phyloP scores from a whole-genome alignment of 2,888 invertebrate genomes.

The Dorcus parallelipipedus region DNA sequence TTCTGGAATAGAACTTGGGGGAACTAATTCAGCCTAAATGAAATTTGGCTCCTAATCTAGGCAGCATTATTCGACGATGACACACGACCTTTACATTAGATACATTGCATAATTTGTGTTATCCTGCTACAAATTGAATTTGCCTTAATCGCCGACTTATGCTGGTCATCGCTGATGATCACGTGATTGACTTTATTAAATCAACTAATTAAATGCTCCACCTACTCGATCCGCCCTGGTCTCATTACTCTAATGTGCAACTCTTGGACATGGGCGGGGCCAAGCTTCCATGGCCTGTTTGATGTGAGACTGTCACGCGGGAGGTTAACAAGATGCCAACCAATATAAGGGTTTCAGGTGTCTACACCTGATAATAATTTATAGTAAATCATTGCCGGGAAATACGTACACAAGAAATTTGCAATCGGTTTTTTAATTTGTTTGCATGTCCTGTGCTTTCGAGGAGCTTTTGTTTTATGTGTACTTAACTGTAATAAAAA shows the following conservation, averaged over 20 bases:
- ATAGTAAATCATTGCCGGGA: too few species aligned
- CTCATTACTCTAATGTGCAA: slow-evolving; percentile 45
- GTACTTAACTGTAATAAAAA: too few species aligned
- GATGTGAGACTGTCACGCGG: slow-evolving; percentile 43
- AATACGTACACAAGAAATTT: too few species aligned
- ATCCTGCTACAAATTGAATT: slow-evolving; percentile 20
- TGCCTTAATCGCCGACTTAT: slow-evolving; percentile 5
- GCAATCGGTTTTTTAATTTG: too few species aligned
- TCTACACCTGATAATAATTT: too few species aligned
- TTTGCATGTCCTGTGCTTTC: too few species aligned
- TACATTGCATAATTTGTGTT: not conserved
- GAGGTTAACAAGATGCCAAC: slow-evolving; percentile 16
- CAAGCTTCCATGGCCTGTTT: slow-evolving; percentile 32
- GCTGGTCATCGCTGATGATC: slow-evolving; percentile 22
- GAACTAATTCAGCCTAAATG: too few species aligned
- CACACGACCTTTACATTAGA: not conserved
- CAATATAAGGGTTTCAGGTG: not conserved
- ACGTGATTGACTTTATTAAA: slow-evolving; percentile 38
- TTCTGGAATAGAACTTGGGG: too few species aligned
- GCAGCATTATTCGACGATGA: not conserved
- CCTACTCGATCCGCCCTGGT: slow-evolving; percentile 41
- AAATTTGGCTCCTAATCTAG: too few species aligned
- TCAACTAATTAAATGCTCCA: slow-evolving; percentile 46
- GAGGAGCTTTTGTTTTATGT: too few species aligned
- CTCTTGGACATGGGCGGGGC: slow-evolving; percentile 42